Base-by-base conservation (phyloP, 2,888 invertebrate genomes). In the Craniophora ligustri region DNA sequence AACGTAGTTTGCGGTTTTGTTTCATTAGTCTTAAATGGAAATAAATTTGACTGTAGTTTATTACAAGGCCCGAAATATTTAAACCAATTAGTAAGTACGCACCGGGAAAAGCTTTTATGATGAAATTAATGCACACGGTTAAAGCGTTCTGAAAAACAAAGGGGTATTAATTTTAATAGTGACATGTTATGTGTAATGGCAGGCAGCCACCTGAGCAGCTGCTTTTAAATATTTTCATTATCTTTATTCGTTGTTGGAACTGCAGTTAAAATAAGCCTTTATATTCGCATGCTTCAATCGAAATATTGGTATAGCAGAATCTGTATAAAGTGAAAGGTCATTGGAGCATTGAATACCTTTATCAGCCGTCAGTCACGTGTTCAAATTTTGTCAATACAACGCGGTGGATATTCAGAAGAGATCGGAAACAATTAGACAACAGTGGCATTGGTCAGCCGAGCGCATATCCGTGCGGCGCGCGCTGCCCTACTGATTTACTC, bases 381-480 rank as follows among this genome's bases (percentile, higher is more conserved):
- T 88, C 87, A 84, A 88, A 89, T 88, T 89, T 87, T 68, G 86
- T 90, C 89, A 87, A 90, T 90, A 88, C 82, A 83, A 82, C 82
- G 81, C 81, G 75, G 78, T 77, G 86, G 88, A 86, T 87, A 87
- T 90, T 88, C 87, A 87, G 87, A 82, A 80, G 84, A 89, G 91
- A 90, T 92, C 92, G 92, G 92, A 92, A 92, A 91, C 89, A 92
- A 92, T 92, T 92, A 92, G 89, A 87, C 85, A 85, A 85, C 89
- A 86, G 88, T 87, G 89, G 88, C 91, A 89, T 86, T 90, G 92
- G 86, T 76, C 92, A 92, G 79, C 90, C 83, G 87, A 91, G 89
- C 92, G 93, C 82, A 91, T 75, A 88, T 92, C 92, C 92, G 91
- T 78, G 80, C 81, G 79, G 78, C 76, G 77, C 76, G 79, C 75